Conservation (phyloP, 2,113 vertebrate species). For the Prionailurus bengalensis region DNA sequence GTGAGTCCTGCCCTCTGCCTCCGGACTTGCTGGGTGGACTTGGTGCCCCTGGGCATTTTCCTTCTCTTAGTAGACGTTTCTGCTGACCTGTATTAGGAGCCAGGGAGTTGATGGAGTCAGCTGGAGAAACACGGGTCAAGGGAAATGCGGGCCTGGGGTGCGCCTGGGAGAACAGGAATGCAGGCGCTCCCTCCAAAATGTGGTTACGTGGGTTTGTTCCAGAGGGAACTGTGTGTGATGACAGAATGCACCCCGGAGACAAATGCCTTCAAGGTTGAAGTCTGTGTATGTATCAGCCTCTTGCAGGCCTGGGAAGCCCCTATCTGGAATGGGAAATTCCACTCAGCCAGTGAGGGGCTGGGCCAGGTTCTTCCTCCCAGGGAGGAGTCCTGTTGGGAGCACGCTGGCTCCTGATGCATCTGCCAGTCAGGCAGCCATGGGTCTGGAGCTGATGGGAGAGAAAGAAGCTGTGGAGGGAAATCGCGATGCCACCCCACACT, state of each 20-base stretch:
- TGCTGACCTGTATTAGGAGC: neutral
- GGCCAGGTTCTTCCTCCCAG: neutral
- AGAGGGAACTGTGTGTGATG: neutral
- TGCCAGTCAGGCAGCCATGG: neutral
- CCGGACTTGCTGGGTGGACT: fast-evolving
- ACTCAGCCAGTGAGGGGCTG: neutral
- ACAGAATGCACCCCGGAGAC: neutral
- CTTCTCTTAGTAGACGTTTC: neutral
- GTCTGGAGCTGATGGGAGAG: neutral
- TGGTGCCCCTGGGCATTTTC: neutral
- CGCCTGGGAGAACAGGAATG: neutral
- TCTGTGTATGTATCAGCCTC: neutral
- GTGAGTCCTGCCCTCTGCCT: neutral
- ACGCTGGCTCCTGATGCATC: neutral
- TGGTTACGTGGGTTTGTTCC: neutral
- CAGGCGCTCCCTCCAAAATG: neutral
- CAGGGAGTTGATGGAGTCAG: too few species aligned
- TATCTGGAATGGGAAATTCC: neutral
- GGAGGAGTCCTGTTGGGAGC: neutral
- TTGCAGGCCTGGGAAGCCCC: neutral
- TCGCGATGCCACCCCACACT: neutral
- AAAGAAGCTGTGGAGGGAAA: neutral
- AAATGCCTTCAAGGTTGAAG: neutral
- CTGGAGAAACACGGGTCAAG: too few species aligned
- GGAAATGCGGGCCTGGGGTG: neutral